Base-by-base conservation (phyloP, 2,888 invertebrate genomes). In the Campoletis raptor region DNA sequence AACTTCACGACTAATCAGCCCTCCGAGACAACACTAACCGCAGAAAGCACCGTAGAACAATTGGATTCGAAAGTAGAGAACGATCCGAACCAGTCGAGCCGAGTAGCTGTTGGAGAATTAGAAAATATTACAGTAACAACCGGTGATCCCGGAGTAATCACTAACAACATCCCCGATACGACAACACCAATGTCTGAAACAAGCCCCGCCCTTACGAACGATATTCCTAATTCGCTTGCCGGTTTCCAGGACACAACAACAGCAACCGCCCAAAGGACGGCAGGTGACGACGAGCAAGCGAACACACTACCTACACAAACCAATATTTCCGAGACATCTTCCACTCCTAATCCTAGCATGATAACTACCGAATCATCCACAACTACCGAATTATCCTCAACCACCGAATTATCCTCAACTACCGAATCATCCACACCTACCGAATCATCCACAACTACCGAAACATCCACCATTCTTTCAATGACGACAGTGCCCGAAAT, bases 211-310 rank as follows among this genome's bases (percentile, higher is more conserved):
- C 90, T 88, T 78, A 86, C 90, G 74, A 92, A 90, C 86, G 90
- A 91, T 88, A 90, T 83, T 91, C 92, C 94, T 94, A 93, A 90
- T 92, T 83, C 91, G 91, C 89, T 94, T 94, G 91, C 91, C 92
- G 93, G 86, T 94, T 94, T 94, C 90, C 94, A 94, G 94, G 94
- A 93, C 90, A 89, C 92, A 87, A 92, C 92, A 88, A 90, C 92
- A 90, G 86, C 93, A 94, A 94, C 92, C 91, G 93, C 94, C 93
- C 94, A 94, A 94, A 90, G 91, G 94, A 94, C 94, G 94, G 94
- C 93, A 92, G 92, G 91, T 92, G 89, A 90, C 87, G 91, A 90
- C 89, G 86, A 64, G 82, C 90, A 89, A 88, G 85, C 86, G 82
- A 88, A 86, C 70, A 89, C 88, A 61, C 91, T 89, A 92, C 86